These are phyloP conservation scores for Baccha elongata DNA, from an alignment of 2,888 invertebrate species.

Conservation along the genomic window DNA sequence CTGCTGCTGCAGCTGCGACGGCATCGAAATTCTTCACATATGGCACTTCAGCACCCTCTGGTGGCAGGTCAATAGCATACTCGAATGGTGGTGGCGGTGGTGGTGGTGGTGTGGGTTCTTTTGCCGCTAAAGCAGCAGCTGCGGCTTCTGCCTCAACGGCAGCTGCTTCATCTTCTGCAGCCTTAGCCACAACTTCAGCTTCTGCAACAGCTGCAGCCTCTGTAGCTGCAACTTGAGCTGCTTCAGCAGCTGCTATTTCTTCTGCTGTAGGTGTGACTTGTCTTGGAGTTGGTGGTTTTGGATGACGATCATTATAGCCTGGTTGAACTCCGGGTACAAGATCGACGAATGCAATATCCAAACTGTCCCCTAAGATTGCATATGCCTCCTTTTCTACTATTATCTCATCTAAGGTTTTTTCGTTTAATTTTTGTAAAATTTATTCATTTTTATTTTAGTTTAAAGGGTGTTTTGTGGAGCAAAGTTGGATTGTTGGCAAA, in stretches of 20 bases:
- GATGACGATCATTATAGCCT: conserved; percentile 81
- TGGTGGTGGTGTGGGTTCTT: conserved; percentile 79
- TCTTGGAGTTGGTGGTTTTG: conserved; percentile 82
- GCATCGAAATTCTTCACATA: conserved; percentile 82
- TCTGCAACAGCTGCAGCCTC: conserved; percentile 73
- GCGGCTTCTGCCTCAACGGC: conserved; percentile 77
- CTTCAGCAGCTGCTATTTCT: conserved; percentile 79
- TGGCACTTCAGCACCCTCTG: conserved; percentile 82
- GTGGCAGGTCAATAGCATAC: conserved; percentile 81
- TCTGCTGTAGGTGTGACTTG: conserved; percentile 80
- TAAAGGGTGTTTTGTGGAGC: conserved; percentile 51
- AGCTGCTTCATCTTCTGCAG: conserved; percentile 73
- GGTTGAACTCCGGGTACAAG: conserved; percentile 86
- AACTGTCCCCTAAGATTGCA: conserved; percentile 95
- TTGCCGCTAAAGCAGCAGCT: conserved; percentile 73
- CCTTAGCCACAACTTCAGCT: conserved; percentile 76
- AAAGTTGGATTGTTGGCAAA: conserved; percentile 63
- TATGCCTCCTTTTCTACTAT: conserved; percentile 94
- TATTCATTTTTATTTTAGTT: conserved; percentile 3
- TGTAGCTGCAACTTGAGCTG: conserved; percentile 73
- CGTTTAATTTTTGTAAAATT: conserved; percentile 29
- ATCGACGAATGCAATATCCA: conserved; percentile 96
- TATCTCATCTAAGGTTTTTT: conserved; percentile 87
- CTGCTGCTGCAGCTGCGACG: conserved; percentile 77
- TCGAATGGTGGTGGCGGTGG: conserved; percentile 82